Evolutionary conservation across 2,797 vertebrate species (phyloP).

Genomic region (Scarus forsteni): DNA sequence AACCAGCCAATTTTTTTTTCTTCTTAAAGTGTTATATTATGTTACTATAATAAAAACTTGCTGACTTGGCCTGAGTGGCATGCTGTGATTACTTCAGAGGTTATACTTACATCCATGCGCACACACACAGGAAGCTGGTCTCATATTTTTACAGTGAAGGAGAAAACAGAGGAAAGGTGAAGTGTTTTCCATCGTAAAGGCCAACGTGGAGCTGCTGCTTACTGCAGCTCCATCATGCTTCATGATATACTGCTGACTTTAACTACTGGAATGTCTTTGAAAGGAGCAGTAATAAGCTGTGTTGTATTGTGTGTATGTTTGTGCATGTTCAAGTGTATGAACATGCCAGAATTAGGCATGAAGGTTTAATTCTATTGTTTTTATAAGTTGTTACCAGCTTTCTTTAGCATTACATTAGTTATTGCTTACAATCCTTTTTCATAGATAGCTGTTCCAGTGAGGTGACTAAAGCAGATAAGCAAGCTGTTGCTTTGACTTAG

Average conservation of each 20-base stretch:
- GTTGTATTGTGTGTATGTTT: conserved; percentile 16
- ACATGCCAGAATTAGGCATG: conserved; percentile 8
- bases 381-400: neutral
- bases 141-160: conserved; percentile 35
- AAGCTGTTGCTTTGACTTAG: too few species aligned
- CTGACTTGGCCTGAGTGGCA: conserved; percentile 36
- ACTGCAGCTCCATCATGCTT: conserved; percentile 46
- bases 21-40: conserved; percentile 24
- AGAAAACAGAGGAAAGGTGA: conserved; percentile 20
- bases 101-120: neutral
- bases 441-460: too few species aligned
- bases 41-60: conserved; percentile 25
- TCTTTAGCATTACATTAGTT: conserved; percentile 11
- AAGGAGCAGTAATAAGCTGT: conserved; percentile 50
- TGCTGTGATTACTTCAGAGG: conserved; percentile 16
- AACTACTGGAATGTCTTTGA: conserved; percentile 74
- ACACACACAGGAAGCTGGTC: neutral
- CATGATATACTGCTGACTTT: conserved; percentile 56
- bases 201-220: conserved; percentile 47
- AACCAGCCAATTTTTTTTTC: conserved; percentile 12
- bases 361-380: neutral
- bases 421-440: neutral
- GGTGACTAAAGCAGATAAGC: too few species aligned
- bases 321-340: conserved; percentile 4
- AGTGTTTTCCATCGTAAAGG: conserved; percentile 45